These are phyloP conservation scores for Gymnorhina tibicen DNA, from an alignment of 2,113 vertebrate genomes.

Conservation along the genomic window DNA sequence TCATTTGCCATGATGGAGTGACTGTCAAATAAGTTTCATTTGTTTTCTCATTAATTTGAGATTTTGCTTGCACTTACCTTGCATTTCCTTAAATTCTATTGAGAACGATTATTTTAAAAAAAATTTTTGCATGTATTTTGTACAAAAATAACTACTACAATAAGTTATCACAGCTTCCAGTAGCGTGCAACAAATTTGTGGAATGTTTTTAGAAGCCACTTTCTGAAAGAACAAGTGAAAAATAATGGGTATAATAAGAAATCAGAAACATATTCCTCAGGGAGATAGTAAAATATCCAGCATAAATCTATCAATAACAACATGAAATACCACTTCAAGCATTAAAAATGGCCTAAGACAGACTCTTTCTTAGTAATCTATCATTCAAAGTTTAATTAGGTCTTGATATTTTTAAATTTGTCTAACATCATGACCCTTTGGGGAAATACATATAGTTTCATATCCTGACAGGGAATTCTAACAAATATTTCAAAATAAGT, in stretches of 20 bases:
- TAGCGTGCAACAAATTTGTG: neutral
- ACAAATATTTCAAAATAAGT: neutral
- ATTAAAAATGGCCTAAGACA: neutral
- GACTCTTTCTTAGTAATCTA: neutral
- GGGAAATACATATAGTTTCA: neutral
- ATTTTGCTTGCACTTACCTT: neutral
- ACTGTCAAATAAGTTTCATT: neutral
- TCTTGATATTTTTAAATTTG: neutral
- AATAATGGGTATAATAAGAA: neutral
- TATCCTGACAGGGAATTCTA: neutral
- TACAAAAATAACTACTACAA: neutral
- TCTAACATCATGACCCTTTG: neutral
- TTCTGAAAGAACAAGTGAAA: neutral
- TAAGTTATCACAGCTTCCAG: neutral
- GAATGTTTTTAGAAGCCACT: neutral
- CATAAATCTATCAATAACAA: neutral
- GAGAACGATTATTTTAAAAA: neutral
- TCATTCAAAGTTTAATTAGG: neutral
- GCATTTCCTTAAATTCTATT: neutral
- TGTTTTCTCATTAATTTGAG: neutral
- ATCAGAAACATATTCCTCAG: neutral
- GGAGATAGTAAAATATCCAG: neutral
- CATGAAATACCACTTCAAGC: neutral
- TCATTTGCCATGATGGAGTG: neutral
- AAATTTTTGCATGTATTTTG: too few relatives aligned